phyloP scores from a whole-genome alignment of 2,113 vertebrate genomes.

The Pipra filicauda region DNA sequence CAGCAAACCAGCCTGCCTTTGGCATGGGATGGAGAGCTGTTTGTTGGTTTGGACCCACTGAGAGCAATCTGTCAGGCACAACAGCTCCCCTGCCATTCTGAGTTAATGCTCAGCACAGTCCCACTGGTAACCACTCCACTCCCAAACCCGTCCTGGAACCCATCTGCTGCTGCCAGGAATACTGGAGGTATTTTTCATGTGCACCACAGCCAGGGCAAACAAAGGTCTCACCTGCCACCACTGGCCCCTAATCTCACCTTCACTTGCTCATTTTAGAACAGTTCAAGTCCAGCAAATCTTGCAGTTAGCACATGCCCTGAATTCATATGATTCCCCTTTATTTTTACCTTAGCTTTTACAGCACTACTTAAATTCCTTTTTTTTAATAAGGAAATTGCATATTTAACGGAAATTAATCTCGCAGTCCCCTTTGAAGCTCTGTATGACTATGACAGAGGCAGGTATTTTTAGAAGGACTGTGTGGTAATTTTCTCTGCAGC shows the following conservation, averaged over 20 bases:
- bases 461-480: slow-evolving; percentile 36
- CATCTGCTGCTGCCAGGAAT: rapidly evolving
- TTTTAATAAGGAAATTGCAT: slow-evolving; percentile 49
- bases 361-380: slow-evolving; percentile 14
- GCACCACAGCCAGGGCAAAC: not conserved
- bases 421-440: slow-evolving; percentile 33
- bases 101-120: not conserved
- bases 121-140: not conserved
- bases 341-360: slow-evolving; percentile 23
- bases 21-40: not conserved
- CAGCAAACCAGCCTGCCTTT: not conserved
- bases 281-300: not conserved
- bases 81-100: not conserved
- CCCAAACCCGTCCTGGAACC: not conserved
- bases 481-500: slow-evolving; percentile 35
- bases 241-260: not conserved
- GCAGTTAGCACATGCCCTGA: not conserved
- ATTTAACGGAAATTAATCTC: slow-evolving; percentile 62
- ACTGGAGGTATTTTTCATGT: not conserved
- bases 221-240: not conserved
- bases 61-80: not conserved
- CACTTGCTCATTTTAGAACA: not conserved
- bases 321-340: not conserved
- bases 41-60: not conserved
- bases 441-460: slow-evolving; percentile 13